These are phyloP conservation scores for Zoanthus sansibaricus DNA, from an alignment of 92 coral and sea anemone species.

Conservation along the genomic window DNA sequence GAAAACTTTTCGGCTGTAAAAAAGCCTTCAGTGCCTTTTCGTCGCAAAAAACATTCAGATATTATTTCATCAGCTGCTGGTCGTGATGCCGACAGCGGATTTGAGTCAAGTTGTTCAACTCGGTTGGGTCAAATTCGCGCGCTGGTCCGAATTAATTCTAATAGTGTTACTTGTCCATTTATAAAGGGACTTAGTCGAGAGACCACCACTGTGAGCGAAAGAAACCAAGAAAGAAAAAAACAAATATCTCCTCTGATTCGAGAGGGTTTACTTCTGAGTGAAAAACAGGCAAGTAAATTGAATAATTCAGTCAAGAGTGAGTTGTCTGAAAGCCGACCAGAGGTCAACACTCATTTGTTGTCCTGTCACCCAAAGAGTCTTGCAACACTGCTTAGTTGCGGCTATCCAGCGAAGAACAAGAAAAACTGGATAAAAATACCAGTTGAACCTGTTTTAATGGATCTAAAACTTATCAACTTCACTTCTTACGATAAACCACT, in stretches of 20 bases:
- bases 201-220: background rate
- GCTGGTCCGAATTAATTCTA: slow-evolving; percentile 48
- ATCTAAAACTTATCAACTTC: slow-evolving; percentile 85
- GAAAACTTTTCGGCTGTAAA: slow-evolving; percentile 14
- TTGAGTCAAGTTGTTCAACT: slow-evolving; percentile 57
- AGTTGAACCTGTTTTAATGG: slow-evolving; percentile 84
- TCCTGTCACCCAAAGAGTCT: slow-evolving; percentile 23
- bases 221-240: background rate
- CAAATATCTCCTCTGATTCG: background rate
- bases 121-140: slow-evolving; percentile 73
- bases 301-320: background rate
- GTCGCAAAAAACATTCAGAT: slow-evolving; percentile 38
- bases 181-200: background rate
- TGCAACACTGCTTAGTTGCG: slow-evolving; percentile 18
- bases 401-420: slow-evolving; percentile 52
- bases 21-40: slow-evolving; percentile 24
- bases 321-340: background rate
- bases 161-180: background rate
- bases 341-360: slow-evolving; percentile 13
- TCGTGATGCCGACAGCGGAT: slow-evolving; percentile 77
- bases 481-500: slow-evolving; percentile 74
- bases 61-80: slow-evolving; percentile 41
- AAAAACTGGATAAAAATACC: slow-evolving; percentile 63
- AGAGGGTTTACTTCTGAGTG: background rate
- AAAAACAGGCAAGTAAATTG: background rate